Base-by-base conservation (phyloP, 2,113 vertebrate species). In the Scomber japonicus region DNA sequence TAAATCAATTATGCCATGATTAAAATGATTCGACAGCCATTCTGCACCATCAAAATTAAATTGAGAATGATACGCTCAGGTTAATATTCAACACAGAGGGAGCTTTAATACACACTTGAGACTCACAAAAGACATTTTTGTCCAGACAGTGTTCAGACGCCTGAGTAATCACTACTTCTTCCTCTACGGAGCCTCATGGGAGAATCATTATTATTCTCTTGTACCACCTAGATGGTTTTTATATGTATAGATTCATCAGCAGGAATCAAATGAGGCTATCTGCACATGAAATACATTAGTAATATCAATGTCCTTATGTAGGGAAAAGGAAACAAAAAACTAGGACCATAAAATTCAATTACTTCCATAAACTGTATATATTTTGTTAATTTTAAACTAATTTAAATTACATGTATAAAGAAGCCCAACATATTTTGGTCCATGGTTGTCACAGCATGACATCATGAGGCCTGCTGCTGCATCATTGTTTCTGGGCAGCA, bases 401-500 rank as follows among this genome's bases (percentile, higher is more conserved):
- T 72, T 60, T 12, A 35, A 63, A 31, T 62, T 48, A 13, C 64
- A 4, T 13, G 35, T 45, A 17, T 60, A 12, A 71, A 1, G 61
- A 48, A 19, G 51, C 17, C 35, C 27, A n/a, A n/a, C 19, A 49
- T 59, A 50, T 0, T 54, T 21, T 30, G 63, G 46, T 59, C 13
- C 13, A 44, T 57, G 63, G 40, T 75, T 74, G 78, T 85, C 62
- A 75, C 84, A 54, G 59, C 57, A 85, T 88, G 88, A 89, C 83
- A 86, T 85, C 87, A 88, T 82, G 51, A 72, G 53, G 31, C 64
- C 65, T 79, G 68, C 53, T 14, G 46, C 74, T 80, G 69, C 80
- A 79, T 67, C 69, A 50, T 81, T 91, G 87, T 89, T 72, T 85
- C 85, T 88, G 75, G 73, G 85, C 83, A 89, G 79, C 89, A 66